phyloP scores from a whole-genome alignment of 2,888 invertebrate species.

The Drosophila conformis region DNA sequence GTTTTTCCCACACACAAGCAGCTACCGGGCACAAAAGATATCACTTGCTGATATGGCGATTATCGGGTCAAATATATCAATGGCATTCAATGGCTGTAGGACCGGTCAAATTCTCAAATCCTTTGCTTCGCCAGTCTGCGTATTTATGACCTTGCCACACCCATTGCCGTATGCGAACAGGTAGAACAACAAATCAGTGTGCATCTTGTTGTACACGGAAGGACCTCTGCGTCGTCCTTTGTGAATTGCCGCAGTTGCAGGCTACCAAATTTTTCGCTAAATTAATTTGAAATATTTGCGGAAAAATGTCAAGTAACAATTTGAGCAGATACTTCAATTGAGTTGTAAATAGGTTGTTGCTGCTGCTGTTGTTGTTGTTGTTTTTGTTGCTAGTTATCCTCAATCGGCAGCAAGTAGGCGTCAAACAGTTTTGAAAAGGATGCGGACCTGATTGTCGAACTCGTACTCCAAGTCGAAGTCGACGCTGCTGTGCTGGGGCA shows the following conservation, averaged over 20 bases:
- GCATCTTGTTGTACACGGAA: conserved; percentile 37
- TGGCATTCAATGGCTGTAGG: conserved; percentile 25
- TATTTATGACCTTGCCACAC: conserved; percentile 65
- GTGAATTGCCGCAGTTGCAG: conserved; percentile 52
- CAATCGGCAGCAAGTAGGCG: conserved; percentile 56
- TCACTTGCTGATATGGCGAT: conserved; percentile 44
- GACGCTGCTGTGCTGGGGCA: not conserved
- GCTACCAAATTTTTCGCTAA: conserved; percentile 70
- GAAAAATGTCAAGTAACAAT: conserved; percentile 51
- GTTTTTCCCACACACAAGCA: conserved; percentile 55
- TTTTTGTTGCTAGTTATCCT: conserved; percentile 18
- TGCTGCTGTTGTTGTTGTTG: not conserved
- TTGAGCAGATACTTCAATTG: conserved; percentile 56
- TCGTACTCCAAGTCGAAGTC: conserved; percentile 12
- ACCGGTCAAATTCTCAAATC: conserved; percentile 31
- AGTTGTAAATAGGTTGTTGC: conserved; percentile 57
- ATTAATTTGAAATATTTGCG: conserved; percentile 74
- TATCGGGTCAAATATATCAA: conserved; percentile 63
- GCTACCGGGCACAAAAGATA: conserved; percentile 32
- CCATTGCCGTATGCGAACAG: conserved; percentile 47
- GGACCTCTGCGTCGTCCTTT: conserved; percentile 37
- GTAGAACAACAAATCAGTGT: conserved; percentile 54
- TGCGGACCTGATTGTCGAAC: conserved; percentile 47
- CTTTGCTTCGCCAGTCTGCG: conserved; percentile 44
- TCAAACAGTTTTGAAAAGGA: conserved; percentile 65